Evolutionary conservation across 2,113 vertebrate genomes (phyloP).

Genomic region (Emydocephalus ijimae): DNA sequence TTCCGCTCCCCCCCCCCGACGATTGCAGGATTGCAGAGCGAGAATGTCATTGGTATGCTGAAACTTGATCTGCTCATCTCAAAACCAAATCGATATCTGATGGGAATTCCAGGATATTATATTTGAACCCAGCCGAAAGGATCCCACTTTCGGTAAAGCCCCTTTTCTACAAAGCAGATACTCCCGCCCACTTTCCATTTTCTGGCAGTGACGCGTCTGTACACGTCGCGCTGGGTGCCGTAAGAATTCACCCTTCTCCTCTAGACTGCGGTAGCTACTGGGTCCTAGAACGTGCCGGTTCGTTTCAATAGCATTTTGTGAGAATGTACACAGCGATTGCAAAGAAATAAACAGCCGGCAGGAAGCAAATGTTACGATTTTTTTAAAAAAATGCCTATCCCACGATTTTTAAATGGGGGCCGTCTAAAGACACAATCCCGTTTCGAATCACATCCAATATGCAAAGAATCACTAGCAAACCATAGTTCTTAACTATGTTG

Average conservation of each 20-base stretch:
- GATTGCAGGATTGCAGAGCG: not conserved
- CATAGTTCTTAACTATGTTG: not conserved
- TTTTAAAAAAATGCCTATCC: not conserved
- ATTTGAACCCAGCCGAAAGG: not conserved
- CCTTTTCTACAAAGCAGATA: not conserved
- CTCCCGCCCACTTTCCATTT: constrained; percentile 22
- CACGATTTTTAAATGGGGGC: not conserved
- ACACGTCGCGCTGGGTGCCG: not conserved
- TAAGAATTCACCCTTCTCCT: not conserved
- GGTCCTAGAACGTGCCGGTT: constrained; percentile 9
- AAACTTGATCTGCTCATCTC: constrained; percentile 20
- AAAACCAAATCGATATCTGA: constrained; percentile 37
- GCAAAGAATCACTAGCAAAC: not conserved
- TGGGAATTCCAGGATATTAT: constrained; percentile 44
- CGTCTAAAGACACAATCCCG: not conserved
- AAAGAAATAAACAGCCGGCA: not conserved
- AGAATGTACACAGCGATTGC: too few species aligned
- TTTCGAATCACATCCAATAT: not conserved
- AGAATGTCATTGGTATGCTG: not conserved
- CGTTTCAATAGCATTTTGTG: not conserved
- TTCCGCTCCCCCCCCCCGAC: too few species aligned
- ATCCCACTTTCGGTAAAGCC: constrained; percentile 48
- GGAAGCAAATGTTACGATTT: not conserved
- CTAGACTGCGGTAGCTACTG: not conserved
- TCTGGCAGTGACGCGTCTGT: constrained; percentile 27